Evolutionary conservation across 2,797 vertebrate genomes (phyloP).

Genomic region (Euthynnus affinis): DNA sequence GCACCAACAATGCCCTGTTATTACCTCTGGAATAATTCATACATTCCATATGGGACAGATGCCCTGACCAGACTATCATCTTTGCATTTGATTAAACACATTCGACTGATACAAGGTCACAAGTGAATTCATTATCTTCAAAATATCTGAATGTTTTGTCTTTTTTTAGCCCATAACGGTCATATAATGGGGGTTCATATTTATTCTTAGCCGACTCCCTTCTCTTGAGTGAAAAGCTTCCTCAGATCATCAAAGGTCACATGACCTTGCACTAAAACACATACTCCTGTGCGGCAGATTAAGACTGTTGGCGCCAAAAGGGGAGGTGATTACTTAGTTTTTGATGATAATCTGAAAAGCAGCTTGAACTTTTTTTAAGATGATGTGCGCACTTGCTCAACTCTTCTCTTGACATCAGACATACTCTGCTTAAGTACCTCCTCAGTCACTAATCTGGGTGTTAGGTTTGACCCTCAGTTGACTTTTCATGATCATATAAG

Average conservation of each 20-base stretch:
- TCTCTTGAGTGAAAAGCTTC: slow-evolving; percentile 12
- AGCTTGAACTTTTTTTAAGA: slow-evolving; percentile 76
- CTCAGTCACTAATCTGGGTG: too few relatives aligned
- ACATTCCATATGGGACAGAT: slow-evolving; percentile 75
- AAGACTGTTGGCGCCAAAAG: slow-evolving; percentile 48
- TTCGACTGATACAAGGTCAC: slow-evolving; percentile 47
- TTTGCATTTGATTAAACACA: slow-evolving; percentile 47
- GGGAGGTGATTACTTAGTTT: slow-evolving; percentile 68
- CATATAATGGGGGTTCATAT: slow-evolving; percentile 7
- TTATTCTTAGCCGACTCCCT: neutral
- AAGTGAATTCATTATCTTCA: slow-evolving; percentile 48
- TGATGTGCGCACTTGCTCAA: slow-evolving; percentile 57
- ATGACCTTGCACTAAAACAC: slow-evolving; percentile 40
- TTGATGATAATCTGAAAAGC: slow-evolving; percentile 80
- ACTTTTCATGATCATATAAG: too few relatives aligned
- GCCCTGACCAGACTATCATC: slow-evolving; percentile 43
- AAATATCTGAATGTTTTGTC: slow-evolving; percentile 33
- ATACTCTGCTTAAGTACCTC: slow-evolving; percentile 56
- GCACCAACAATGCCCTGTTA: slow-evolving; percentile 69
- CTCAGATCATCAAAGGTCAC: slow-evolving; percentile 49
- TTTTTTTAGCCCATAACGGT: slow-evolving; percentile 25
- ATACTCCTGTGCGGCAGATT: slow-evolving; percentile 52
- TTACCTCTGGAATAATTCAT: slow-evolving; percentile 80
- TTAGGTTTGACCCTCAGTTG: too few relatives aligned
- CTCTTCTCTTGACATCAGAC: slow-evolving; percentile 57